These are phyloP conservation scores for Sebastiscus albofasciatus DNA, from an alignment of 2,797 vertebrate species.

Conservation along the genomic window DNA sequence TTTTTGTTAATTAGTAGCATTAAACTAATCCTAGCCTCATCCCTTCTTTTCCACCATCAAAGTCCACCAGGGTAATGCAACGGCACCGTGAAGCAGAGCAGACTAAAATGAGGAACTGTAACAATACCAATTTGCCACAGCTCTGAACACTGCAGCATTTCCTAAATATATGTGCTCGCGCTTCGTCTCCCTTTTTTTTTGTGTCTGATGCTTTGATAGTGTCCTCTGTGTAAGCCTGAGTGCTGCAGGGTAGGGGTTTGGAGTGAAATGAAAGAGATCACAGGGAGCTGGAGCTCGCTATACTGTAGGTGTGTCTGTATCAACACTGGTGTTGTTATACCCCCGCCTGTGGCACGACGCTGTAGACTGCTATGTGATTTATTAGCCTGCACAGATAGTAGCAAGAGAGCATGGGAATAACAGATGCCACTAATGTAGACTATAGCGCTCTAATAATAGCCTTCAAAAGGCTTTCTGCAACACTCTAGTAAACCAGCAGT, in stretches of 20 bases:
- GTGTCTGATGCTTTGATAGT: conserved; percentile 68
- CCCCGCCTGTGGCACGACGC: conserved; percentile 48
- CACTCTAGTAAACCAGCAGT: conserved; percentile 13
- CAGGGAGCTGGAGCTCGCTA: conserved; percentile 58
- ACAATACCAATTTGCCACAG: conserved; percentile 72
- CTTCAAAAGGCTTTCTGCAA: conserved; percentile 52
- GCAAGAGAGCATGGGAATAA: conserved; percentile 53
- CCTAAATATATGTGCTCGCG: conserved; percentile 67
- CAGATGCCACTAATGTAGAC: conserved; percentile 66
- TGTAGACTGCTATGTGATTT: conserved; percentile 66
- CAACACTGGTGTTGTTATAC: conserved; percentile 58
- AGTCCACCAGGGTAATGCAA: conserved; percentile 65
- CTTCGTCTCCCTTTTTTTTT: conserved; percentile 34
- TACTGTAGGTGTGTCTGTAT: conserved; percentile 63
- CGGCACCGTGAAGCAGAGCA: conserved; percentile 51
- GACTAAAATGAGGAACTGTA: conserved; percentile 62
- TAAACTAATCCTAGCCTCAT: conserved; percentile 74
- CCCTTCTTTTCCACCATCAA: conserved; percentile 65
- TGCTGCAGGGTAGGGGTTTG: conserved; percentile 67
- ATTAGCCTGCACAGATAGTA: conserved; percentile 63
- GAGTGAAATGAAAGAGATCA: conserved; percentile 74
- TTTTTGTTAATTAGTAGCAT: conserved; percentile 78
- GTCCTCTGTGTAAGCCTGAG: conserved; percentile 67
- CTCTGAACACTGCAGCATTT: conserved; percentile 62
- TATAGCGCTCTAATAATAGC: conserved; percentile 57